Base-by-base conservation (phyloP, 2,888 invertebrate genomes). In the Epistrophella euchroma region DNA sequence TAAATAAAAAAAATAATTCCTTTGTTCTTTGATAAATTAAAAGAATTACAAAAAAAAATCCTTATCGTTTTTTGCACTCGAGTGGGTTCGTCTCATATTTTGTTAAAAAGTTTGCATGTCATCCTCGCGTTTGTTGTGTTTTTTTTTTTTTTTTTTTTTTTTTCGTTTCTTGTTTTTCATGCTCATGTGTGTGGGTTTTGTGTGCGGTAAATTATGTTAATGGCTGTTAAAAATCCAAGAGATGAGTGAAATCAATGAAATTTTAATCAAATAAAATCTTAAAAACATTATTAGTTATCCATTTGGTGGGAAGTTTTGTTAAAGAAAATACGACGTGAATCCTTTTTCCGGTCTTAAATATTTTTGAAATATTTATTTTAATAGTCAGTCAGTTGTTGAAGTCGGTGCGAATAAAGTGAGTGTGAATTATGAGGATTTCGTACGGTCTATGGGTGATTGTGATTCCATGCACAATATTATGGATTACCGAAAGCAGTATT, bases 181-280 rank as follows among this genome's bases (percentile, higher is more conserved):
- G n/a, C 52, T 45, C 60, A 19, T 58, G 66, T 73, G 70, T 72
- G 76, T 72, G 76, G 43, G 50, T 32, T 80, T 66, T 43, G 25
- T 80, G 75, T 56, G 19, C 25, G 45, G 85, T 85, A 76, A 85
- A 81, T 72, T 76, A 76, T 85, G 81, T 68, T 73, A 73, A 85
- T 80, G 68, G 71, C 52, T 43, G 35, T 50, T 64, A 74, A 66
- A 64, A 64, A 52, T 74, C 52, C 22, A 75, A 71, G 84, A 74
- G 70, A 77, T 76, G 81, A 81, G 76, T 81, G 76, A 77, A 76
- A 85, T 64, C 37, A 55, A 84, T 66, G 66, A 75, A 55, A 79
- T 79, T 75, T 28, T 64, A 55, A 72, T 72, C 56, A 43, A 72
- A 56, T 71, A 72, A 13, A 28, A 64, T 45, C 15, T 45, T 47